Conservation (phyloP, 1,140 invertebrate species). For the Camponotus vicinus region DNA sequence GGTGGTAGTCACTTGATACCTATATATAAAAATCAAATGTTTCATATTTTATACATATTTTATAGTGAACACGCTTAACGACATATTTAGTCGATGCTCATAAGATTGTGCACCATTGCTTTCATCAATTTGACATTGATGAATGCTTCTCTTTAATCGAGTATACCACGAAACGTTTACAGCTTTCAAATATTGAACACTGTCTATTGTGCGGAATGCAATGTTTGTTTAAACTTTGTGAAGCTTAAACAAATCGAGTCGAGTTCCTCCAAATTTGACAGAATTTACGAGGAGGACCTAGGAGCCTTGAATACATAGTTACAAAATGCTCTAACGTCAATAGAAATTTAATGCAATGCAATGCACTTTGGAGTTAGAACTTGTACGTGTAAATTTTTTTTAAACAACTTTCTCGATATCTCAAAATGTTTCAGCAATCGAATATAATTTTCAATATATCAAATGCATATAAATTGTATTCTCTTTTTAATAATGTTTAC, state of each 20-base stretch:
- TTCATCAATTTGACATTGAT: constrained; percentile 17
- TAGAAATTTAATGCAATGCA: not conserved
- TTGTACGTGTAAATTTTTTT: not conserved
- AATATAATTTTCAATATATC: not conserved
- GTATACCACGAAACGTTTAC: constrained; percentile 15
- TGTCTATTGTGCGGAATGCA: constrained; percentile 25
- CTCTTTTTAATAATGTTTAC: not conserved
- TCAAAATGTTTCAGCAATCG: not conserved
- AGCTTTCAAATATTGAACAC: not conserved
- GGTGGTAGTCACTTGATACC: constrained; percentile 55
- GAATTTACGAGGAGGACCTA: not conserved
- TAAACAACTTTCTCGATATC: not conserved
- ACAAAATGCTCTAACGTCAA: not conserved
- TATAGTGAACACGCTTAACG: too few species aligned
- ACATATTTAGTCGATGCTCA: not conserved
- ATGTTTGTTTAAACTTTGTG: constrained; percentile 39
- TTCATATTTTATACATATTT: not conserved
- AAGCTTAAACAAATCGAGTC: constrained; percentile 54
- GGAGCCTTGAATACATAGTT: not conserved
- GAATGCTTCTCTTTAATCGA: not conserved
- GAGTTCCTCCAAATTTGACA: constrained; percentile 47
- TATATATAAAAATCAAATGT: constrained; percentile 31
- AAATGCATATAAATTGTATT: not conserved
- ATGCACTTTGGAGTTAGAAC: not conserved
- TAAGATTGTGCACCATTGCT: not conserved